Conservation (phyloP, 2,113 vertebrate species). For the Albula glossodonta region DNA sequence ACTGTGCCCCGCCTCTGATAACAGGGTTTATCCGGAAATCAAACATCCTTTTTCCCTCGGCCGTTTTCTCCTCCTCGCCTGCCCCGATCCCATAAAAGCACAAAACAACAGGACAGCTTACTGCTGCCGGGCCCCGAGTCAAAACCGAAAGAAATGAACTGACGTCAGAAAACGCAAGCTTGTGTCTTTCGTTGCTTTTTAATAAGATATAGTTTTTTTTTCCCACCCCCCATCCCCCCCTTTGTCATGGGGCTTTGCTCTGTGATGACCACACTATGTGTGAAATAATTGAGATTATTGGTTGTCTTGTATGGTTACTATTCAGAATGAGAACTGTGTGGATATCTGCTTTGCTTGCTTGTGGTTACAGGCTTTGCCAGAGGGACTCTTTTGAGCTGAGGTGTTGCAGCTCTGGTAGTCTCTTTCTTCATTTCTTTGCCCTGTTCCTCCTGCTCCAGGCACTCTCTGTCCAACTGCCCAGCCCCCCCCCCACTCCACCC, state of each 20-base stretch:
- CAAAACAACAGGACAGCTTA: neutral
- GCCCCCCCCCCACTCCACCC: slow-evolving; percentile 23
- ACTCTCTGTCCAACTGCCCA: slow-evolving; percentile 39
- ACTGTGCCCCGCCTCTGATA: neutral
- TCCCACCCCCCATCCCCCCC: neutral
- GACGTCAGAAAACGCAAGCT: neutral
- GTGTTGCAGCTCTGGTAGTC: neutral
- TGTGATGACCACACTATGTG: neutral
- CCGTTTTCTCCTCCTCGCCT: neutral
- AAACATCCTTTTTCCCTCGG: neutral
- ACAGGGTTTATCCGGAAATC: neutral
- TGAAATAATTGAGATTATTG: neutral
- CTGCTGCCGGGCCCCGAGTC: neutral
- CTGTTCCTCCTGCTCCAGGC: slow-evolving; percentile 36
- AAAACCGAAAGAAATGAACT: neutral
- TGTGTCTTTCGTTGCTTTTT: neutral
- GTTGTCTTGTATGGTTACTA: neutral
- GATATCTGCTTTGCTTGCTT: neutral
- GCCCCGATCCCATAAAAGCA: neutral
- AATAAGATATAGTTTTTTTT: too few species aligned
- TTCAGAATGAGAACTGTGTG: neutral
- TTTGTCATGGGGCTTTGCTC: neutral
- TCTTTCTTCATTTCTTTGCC: neutral
- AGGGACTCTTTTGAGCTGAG: neutral
- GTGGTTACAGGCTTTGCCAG: neutral